Percentiles rank a stretch among this genome's conserved stretches.
phyloP scores from a whole-genome alignment of 2,888 invertebrate genomes.

The Acronicta alni region DNA sequence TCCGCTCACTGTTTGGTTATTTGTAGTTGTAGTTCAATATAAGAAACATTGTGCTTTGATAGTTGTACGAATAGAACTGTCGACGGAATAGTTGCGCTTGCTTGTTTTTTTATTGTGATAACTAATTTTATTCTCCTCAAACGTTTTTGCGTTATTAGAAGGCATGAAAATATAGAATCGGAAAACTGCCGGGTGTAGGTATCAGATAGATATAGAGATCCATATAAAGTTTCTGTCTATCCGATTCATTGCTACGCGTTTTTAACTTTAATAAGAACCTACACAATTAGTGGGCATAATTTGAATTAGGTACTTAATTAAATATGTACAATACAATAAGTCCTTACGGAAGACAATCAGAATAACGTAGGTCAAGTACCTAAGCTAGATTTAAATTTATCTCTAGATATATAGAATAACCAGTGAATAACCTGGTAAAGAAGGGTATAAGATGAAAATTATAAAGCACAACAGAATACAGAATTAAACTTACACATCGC shows the following conservation, averaged over 20 bases:
- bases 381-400: no score
- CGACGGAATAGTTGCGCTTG: background rate
- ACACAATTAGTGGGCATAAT: no score
- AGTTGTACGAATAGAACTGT: conserved; percentile 12
- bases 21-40: conserved; percentile 48
- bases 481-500: conserved; percentile 52
- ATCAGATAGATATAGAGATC: no score
- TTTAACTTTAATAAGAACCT: no score
- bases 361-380: no score
- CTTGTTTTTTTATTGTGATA: conserved; percentile 21
- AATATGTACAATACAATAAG: no score
- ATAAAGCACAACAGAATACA: conserved; percentile 43
- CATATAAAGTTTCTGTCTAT: no score
- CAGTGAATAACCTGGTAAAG: background rate
- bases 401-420: background rate
- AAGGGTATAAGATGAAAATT: conserved; percentile 26
- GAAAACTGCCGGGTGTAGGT: no score
- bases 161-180: background rate
- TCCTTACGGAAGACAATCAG: no score
- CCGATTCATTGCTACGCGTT: no score
- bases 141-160: background rate
- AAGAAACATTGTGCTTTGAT: conserved; percentile 25
- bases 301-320: no score
- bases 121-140: background rate
- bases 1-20: conserved; percentile 52